Percentiles rank a stretch among this genome's conserved stretches.
Evolutionary conservation across 92 coral and sea anemone species (phyloP).

Genomic region (Plumapathes pennacea): DNA sequence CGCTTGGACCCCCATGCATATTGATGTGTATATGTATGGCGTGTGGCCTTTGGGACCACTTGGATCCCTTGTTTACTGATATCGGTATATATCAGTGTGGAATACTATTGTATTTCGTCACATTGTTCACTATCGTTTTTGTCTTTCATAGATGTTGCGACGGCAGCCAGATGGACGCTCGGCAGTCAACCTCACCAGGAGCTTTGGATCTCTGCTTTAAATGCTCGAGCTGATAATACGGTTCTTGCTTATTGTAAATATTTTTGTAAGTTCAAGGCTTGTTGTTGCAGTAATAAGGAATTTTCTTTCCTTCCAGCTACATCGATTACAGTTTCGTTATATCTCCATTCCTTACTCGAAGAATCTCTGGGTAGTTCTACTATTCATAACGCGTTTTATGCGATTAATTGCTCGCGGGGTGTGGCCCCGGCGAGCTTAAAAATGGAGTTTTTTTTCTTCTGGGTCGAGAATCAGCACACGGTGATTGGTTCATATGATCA

Average conservation of each 20-base stretch:
- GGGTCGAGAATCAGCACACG: too few relatives aligned
- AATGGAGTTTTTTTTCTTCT: too few relatives aligned
- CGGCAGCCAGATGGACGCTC: background rate
- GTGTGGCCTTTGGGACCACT: background rate
- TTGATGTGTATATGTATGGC: too few relatives aligned
- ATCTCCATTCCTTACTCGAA: background rate
- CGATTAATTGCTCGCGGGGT: too few relatives aligned
- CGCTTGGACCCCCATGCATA: background rate
- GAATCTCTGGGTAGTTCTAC: background rate
- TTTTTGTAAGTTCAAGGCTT: slow-evolving; percentile 5
- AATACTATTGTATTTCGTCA: background rate
- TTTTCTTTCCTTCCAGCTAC: slow-evolving; percentile 2
- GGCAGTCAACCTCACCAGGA: background rate
- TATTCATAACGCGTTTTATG: slow-evolving; percentile 1
- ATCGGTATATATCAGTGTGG: background rate
- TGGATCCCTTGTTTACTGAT: background rate
- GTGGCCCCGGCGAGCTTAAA: too few relatives aligned
- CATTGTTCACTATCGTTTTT: background rate
- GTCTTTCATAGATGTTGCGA: background rate
- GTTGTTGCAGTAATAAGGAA: background rate
- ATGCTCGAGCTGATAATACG: slow-evolving; percentile 1
- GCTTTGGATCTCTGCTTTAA: slow-evolving; percentile 9
- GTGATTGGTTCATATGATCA: too few relatives aligned
- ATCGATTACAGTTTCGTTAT: slow-evolving; percentile 2
- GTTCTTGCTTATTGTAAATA: background rate